These are phyloP conservation scores for Rhynchopsitta pachyrhyncha DNA, from an alignment of 2,113 vertebrate genomes.

Conservation along the genomic window DNA sequence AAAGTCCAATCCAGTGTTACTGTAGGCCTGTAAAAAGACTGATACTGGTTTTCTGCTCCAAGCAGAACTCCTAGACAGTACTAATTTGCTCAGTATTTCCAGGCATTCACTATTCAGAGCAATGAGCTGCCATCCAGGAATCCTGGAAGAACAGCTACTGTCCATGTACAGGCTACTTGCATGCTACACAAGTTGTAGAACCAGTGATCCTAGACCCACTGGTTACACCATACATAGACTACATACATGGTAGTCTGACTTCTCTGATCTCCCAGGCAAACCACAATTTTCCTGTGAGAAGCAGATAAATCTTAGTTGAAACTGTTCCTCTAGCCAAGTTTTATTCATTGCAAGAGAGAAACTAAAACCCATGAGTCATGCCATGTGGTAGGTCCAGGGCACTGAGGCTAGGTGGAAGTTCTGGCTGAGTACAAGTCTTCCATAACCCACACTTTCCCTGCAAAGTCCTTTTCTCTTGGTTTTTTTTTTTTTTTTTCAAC, in stretches of 20 bases:
- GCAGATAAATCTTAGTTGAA: neutral
- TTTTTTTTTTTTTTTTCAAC: neutral
- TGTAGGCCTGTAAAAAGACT: neutral
- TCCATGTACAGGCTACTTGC: neutral
- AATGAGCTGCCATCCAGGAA: neutral
- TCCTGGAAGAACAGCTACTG: neutral
- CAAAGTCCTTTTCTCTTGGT: neutral
- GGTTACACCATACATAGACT: neutral
- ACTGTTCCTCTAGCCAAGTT: neutral
- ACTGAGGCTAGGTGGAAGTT: neutral
- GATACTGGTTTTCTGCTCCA: neutral
- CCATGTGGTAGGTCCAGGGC: neutral
- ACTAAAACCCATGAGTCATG: neutral
- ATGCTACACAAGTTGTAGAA: neutral
- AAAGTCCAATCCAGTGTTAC: neutral
- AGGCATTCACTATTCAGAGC: neutral
- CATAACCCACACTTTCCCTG: neutral
- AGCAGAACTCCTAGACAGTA: neutral
- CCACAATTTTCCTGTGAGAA: neutral
- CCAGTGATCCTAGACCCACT: neutral
- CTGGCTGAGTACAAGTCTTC: neutral
- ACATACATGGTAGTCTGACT: neutral
- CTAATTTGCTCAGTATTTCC: neutral
- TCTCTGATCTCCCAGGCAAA: neutral
- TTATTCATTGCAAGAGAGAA: neutral